Evolutionary conservation across 2,888 invertebrate genomes (phyloP), one percentile per base, ranked within the genome.

Genomic region (Malthinus seriepunctatus): DNA sequence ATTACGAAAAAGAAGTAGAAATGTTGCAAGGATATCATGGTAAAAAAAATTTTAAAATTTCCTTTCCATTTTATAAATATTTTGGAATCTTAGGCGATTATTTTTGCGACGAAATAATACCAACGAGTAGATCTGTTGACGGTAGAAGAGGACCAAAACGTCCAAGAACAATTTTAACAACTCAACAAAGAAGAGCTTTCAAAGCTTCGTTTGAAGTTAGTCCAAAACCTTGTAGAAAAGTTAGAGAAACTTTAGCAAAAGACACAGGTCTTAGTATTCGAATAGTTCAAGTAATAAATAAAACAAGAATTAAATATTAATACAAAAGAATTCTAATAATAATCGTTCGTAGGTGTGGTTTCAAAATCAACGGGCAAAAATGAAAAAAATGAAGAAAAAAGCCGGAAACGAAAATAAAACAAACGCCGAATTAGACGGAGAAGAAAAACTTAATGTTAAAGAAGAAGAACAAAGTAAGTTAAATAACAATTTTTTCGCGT

Each of bases 171-270:
- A 93, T 93, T 68, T 82, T 93, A 44, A 93, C 92, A 46, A 91
- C 91, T 1, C 88, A 89, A 68, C 93, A 93, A 76, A 76, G 93
- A 66, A 80, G 91, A 65, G 91, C 91, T 63, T 93, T 93, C 78
- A 93, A 92, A 77, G 88, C 89, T 34, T 91, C 91, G 11, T 93
- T 93, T 77, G 92, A 93, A 79, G 84, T 91, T 68, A 91, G 91
- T 69, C 89, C 92, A 12, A 92, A 93, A 73, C 92, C 91, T 2
- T 91, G 91, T 71, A 79, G 91, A 68, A 92, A 92, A 81, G 89
- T 91, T 38, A 80, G 92, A 53, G 93, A 93, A 76, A 85, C 89
- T 56, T 79, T 93, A 60, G 92, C 92, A 8, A 90, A 91, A 73
- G 92, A 93, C 75, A 93, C 92, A 0, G 92, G 92, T 8, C 81